Evolutionary conservation across 1,140 invertebrate species (phyloP).

Genomic region (Laodelphax striatellus): DNA sequence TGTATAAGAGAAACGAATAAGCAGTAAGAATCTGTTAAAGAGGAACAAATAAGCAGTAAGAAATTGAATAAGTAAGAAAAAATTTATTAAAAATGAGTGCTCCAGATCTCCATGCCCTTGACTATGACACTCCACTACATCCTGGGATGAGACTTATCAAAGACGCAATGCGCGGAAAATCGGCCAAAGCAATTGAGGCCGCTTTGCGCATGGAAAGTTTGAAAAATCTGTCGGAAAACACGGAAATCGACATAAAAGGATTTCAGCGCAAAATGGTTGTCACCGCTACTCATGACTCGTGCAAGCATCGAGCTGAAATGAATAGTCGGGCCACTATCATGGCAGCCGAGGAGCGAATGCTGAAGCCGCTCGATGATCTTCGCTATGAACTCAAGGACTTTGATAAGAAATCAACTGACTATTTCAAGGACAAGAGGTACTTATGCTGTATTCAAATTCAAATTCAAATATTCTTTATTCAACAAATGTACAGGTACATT

Average conservation of each 20-base stretch:
- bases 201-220: constrained; percentile 46
- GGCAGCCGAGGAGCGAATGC: constrained; percentile 39
- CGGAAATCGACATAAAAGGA: constrained; percentile 30
- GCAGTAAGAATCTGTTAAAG: too few species aligned
- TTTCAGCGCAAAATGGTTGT: constrained; percentile 28
- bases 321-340: constrained; percentile 28
- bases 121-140: constrained; percentile 24
- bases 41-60: too few species aligned
- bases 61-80: too few species aligned
- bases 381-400: constrained; percentile 48
- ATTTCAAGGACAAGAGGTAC: constrained; percentile 52
- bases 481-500: too few species aligned
- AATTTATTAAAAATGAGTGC: background rate
- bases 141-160: constrained; percentile 36
- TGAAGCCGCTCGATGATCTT: constrained; percentile 40
- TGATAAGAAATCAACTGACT: constrained; percentile 43
- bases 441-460: too few species aligned
- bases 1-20: too few species aligned
- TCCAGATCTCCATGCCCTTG: constrained; percentile 7
- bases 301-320: constrained; percentile 33
- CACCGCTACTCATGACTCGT: constrained; percentile 28
- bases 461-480: too few species aligned
- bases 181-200: constrained; percentile 55
- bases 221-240: constrained; percentile 39
- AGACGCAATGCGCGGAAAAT: constrained; percentile 49